Evolutionary conservation across 2,888 invertebrate species (phyloP), one percentile per base, ranked within the genome.

Genomic region (Lithodes maja): DNA sequence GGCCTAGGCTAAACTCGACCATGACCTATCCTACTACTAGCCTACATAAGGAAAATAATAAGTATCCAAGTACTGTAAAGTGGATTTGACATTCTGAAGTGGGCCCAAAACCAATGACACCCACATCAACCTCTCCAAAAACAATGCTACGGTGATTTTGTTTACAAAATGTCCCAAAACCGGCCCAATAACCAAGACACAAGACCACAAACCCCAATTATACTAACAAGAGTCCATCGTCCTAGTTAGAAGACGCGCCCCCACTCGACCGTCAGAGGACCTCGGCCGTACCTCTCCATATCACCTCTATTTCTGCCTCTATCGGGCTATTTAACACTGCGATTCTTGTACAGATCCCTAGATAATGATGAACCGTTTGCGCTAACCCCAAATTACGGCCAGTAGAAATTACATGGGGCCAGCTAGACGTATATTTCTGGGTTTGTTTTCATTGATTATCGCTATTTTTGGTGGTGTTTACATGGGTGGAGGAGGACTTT

Each of bases 361-460:
- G 74, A 15, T 33, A 54, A 74, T 75, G 86, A 71, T 55, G 74
- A 33, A 74, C 69, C 9, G 75, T 80, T 7, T 54, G 17, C 50
- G 12, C 49, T 33, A 49, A 9, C 50, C 12, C 3, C 5, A 2
- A 17, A 0, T 7, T 12, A 52, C 2, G 15, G 33, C 2, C 2
- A 9, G 5, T 74, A n/a, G 52, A 49, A 2, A n/a, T 9, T 3
- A 17, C 50, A 52, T 52, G 50, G 49, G 71, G 12, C 82, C 80
- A n/a, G 15, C n/a, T 71, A 77, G 52, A 82, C 75, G 75, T 68
- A 33, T 75, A 82, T 75, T 61, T 75, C 71, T 7, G 74, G 50
- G 83, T 89, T 85, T 89, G 83, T 89, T 89, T 85, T 89, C 86
- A 89, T 89, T 89, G 89, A 89, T 89, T 89, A 89, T 89, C 85